Base-by-base conservation (phyloP, 2,113 vertebrate species). In the Diadophis punctatus region DNA sequence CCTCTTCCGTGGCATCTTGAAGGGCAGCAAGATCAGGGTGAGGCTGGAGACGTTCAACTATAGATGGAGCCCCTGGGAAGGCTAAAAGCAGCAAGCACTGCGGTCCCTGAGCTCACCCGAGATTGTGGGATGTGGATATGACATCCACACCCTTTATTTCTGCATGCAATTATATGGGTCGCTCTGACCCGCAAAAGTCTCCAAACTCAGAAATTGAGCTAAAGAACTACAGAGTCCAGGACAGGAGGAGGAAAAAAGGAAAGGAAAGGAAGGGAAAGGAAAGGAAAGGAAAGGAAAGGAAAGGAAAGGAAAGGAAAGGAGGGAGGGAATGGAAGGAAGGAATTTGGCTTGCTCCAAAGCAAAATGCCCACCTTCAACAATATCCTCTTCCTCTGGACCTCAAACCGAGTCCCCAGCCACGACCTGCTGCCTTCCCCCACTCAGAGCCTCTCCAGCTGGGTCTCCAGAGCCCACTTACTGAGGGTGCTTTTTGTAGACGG, bases 401-500 rank as follows among this genome's bases (percentile, higher is more conserved):
- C n/a, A 8, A 20, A 74, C 1, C 1, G 68, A 39, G 16, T 20
- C 68, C n/a, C 34, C 34, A 80, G 34, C 68, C 5, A 22, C 1
- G 7, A 9, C 16, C 2, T 7, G 1, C 16, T 30, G 27, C 63
- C 30, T 6, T 16, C 4, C 1, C 63, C 60, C 30, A 16, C 63
- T 9, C 7, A 1, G 68, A 22, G 34, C 34, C 7, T 0, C 74
- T 9, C 74, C 18, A 0, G 16, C 74, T 22, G 74, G 34, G 74
- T 39, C 74, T 22, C 74, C 34, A 3, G 20, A 9, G 34, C 34
- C 68, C 2, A 98, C 99, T 98, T 97, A 99, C 99, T 98, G 98
- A 0, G 98, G 98, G 90, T 99, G 99, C 89, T 98, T 99, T 96
- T 99, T 99, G 97, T 99, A 99, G 90, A 99, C 98, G 0, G 99